Evolutionary conservation across 2,113 vertebrate species (phyloP).

Genomic region (Pedionomus torquatus): DNA sequence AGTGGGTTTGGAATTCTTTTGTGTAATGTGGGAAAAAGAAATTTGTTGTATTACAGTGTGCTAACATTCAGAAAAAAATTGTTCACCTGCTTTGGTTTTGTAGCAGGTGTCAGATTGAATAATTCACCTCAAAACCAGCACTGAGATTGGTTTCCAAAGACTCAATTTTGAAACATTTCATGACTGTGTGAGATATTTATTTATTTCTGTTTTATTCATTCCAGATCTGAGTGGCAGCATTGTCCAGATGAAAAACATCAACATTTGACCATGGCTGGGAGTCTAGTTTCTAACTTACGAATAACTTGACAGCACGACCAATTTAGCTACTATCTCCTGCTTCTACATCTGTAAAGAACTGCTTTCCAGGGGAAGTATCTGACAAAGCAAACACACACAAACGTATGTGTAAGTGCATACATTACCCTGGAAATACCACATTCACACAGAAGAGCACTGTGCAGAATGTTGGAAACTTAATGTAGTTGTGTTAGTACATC

Average conservation of each 20-base stretch:
- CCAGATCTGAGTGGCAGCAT: neutral
- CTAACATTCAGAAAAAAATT: neutral
- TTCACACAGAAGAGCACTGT: neutral
- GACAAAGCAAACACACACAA: neutral
- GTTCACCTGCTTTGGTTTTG: neutral
- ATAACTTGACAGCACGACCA: neutral
- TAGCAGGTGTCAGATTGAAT: neutral
- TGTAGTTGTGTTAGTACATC: neutral
- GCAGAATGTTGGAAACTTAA: neutral
- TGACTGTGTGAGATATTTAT: neutral
- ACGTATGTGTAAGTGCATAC: neutral
- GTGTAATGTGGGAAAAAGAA: neutral
- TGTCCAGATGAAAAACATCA: neutral
- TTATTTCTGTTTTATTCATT: slow-evolving; percentile 12
- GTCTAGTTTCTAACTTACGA: neutral
- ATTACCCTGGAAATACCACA: neutral
- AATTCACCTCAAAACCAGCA: neutral
- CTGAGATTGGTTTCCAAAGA: neutral
- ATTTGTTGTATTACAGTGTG: neutral
- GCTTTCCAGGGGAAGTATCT: neutral
- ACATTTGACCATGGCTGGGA: neutral
- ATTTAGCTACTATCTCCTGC: neutral
- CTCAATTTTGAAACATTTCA: neutral
- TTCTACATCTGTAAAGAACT: neutral
- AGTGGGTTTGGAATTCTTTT: neutral